phyloP scores from a whole-genome alignment of 1,140 invertebrate genomes.

The Anoplolepis gracilipes region DNA sequence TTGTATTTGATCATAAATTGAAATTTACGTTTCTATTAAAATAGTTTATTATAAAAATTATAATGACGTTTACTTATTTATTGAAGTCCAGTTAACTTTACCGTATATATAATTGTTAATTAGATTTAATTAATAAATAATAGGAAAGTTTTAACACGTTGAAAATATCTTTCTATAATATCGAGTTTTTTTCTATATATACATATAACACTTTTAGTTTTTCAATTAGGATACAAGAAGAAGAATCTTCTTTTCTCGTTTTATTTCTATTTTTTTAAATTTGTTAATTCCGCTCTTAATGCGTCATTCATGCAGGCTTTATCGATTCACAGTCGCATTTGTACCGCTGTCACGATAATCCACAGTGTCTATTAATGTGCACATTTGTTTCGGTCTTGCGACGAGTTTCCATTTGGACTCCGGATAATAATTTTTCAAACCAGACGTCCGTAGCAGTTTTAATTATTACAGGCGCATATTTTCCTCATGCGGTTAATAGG shows the following conservation, averaged over 20 bases:
- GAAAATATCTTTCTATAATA: constrained; percentile 10
- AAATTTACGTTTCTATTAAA: neutral
- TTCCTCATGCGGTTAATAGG: neutral
- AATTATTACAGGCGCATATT: constrained; percentile 16
- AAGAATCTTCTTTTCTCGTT: neutral
- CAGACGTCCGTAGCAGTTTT: neutral
- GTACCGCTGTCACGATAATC: constrained; percentile 23
- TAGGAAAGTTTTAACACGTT: neutral
- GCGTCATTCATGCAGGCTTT: constrained; percentile 56
- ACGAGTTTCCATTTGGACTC: neutral
- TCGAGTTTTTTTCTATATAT: constrained; percentile 1
- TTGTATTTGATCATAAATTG: neutral
- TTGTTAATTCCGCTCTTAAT: constrained; percentile 56
- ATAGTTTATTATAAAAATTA: neutral
- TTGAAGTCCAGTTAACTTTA: neutral
- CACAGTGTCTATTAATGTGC: constrained; percentile 20
- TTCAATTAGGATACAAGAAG: neutral
- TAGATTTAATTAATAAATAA: neutral
- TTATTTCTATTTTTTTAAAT: constrained; percentile 49
- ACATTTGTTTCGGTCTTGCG: constrained; percentile 21
- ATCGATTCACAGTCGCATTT: constrained; percentile 59
- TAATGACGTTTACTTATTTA: neutral
- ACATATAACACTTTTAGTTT: constrained; percentile 33
- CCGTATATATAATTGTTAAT: neutral
- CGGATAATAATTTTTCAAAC: constrained; percentile 40